Evolutionary conservation across 2,113 vertebrate species (phyloP), one percentile per base, ranked within the genome.

Genomic region (Cygnus atratus): DNA sequence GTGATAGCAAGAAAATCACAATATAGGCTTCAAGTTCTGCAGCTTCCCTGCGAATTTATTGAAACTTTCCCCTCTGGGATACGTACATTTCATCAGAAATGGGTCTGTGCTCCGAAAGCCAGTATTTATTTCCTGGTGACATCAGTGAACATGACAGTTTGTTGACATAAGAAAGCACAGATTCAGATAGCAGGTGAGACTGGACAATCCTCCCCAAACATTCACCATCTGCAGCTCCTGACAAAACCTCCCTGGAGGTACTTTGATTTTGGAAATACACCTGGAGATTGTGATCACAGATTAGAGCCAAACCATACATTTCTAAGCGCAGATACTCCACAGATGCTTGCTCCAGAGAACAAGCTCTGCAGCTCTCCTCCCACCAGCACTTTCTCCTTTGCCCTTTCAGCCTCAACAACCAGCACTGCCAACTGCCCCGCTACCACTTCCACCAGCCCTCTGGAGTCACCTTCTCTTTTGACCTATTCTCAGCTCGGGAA

Each of bases 1-100:
- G 62, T 31, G 59, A 78, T 11, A 76, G 67, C 35, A 87, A 92
- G 67, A 37, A 96, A 82, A 81, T n/a, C 35, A 96, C 48, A 87
- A 31, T 19, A 80, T 22, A 80, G 70, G 89, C 29, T 67, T 87
- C 66, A 88, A 12, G 39, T 0, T 1, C 66, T 48, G 58, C 84
- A 73, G 78, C 37, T 70, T 88, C 46, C 37, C 44, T 62, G 48
- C 46, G 35, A 33, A 35, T 80, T 84, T 72, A 75, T 3, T 61
- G 74, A 82, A 95, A 66, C 13, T 10, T 33, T 70, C 63, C 48
- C 37, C 62, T 84, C 62, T 76, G 70, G n/a, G 55, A 72, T 57
- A 33, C 1, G 0, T 3, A 7, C 52, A 2, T 72, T 54, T 81
- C 33, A 55, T 72, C 44, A 68, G 39, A 68, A 87, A 65, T 3